phyloP scores from a whole-genome alignment of 2,797 vertebrate species.

The Prionace glauca region DNA sequence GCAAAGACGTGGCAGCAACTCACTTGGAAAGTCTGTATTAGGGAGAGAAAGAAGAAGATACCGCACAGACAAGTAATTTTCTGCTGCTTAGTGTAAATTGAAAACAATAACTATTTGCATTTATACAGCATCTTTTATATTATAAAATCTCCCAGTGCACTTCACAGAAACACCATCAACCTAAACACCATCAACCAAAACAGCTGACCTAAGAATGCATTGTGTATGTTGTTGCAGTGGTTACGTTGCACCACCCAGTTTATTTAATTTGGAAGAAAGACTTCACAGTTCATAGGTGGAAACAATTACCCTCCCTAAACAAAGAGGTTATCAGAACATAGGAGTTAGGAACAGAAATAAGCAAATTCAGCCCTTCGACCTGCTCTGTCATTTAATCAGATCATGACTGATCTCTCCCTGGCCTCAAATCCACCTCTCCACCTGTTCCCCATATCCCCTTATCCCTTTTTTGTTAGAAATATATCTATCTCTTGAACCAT shows the following conservation, averaged over 20 bases:
- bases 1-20: neutral
- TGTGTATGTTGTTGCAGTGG: neutral
- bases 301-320: neutral
- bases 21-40: neutral
- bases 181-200: neutral
- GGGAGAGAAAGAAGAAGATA: neutral
- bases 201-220: neutral
- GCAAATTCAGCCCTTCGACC: too few relatives aligned
- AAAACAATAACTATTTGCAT: neutral
- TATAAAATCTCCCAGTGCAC: neutral
- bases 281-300: too few relatives aligned
- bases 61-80: neutral
- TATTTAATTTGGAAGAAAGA: conserved; percentile 6
- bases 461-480: too few relatives aligned
- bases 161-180: neutral
- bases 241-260: neutral
- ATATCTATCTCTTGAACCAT: too few relatives aligned
- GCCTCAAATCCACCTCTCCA: too few relatives aligned
- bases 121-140: neutral
- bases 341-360: too few relatives aligned
- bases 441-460: too few relatives aligned
- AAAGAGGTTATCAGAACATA: too few relatives aligned
- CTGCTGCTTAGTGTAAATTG: neutral
- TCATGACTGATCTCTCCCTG: too few relatives aligned
- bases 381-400: too few relatives aligned